phyloP scores from a whole-genome alignment of 2,113 vertebrate genomes.

The Etia nguti region DNA sequence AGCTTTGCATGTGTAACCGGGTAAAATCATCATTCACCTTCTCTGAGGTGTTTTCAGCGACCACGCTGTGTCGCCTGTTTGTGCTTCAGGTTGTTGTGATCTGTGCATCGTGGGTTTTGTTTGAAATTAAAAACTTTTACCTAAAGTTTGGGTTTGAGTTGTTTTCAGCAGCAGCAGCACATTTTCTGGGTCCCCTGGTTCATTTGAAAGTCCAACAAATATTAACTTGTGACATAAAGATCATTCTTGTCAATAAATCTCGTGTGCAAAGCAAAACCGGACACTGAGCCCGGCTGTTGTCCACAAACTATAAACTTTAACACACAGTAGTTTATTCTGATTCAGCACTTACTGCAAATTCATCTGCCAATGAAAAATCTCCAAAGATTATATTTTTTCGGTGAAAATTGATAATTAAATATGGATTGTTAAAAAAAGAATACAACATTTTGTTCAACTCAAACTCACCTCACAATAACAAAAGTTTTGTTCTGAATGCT shows the following conservation, averaged over 20 bases:
- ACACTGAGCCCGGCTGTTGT: accelerated
- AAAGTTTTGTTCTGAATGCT: neutral
- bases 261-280: neutral
- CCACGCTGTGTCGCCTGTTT: neutral
- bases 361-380: neutral
- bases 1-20: neutral
- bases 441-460: accelerated
- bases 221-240: accelerated
- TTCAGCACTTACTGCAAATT: neutral
- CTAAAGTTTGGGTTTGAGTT: neutral
- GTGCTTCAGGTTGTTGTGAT: neutral
- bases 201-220: neutral
- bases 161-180: neutral
- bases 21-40: neutral
- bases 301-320: neutral
- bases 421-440: neutral
- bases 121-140: slow-evolving; percentile 14
- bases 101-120: neutral
- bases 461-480: neutral
- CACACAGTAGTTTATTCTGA: neutral
- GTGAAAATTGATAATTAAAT: neutral
- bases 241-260: neutral
- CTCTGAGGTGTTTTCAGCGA: neutral
- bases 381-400: too few species aligned
- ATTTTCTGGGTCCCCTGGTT: neutral